A percentile compares a stretch with the other conserved stretches of the same genome.
Conservation (phyloP, 2,113 vertebrate genomes). For the Labeo rohita region DNA sequence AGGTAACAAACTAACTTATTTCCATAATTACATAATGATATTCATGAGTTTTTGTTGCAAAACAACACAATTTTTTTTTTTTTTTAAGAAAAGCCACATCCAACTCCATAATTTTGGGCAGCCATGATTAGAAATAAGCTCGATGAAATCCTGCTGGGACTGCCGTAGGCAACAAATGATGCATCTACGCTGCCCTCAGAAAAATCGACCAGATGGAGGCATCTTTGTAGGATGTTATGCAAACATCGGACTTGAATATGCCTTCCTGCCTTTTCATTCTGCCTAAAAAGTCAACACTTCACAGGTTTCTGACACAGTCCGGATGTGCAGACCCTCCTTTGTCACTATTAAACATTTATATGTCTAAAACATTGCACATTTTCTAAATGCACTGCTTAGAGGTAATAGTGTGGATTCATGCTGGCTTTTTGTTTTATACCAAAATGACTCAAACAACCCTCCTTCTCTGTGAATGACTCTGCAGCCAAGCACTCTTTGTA, state of each 20-base stretch:
- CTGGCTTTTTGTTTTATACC: not conserved
- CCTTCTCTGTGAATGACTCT: not conserved
- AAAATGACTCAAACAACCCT: not conserved
- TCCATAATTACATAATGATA: not conserved
- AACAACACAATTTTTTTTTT: not conserved
- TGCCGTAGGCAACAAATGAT: slow-evolving; percentile 18
- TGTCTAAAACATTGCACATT: not conserved
- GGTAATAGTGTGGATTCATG: not conserved
- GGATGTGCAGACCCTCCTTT: not conserved
- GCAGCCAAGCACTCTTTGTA: slow-evolving; percentile 3
- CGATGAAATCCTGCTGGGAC: not conserved
- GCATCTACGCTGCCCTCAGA: slow-evolving; percentile 10
- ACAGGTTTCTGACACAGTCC: not conserved
- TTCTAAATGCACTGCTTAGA: not conserved
- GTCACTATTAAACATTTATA: not conserved
- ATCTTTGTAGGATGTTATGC: slow-evolving; percentile 7
- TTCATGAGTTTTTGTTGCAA: not conserved
- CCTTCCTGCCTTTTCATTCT: not conserved
- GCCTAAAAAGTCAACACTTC: not conserved
- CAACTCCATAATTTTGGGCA: not conserved
- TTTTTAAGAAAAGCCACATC: not conserved
- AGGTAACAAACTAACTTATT: not conserved
- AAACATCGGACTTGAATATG: not conserved
- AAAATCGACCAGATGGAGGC: slow-evolving; percentile 8
- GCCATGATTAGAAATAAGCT: slow-evolving; percentile 3